These are phyloP conservation scores for Chaenogobius annularis DNA, from an alignment of 2,113 vertebrate genomes.

Conservation along the genomic window DNA sequence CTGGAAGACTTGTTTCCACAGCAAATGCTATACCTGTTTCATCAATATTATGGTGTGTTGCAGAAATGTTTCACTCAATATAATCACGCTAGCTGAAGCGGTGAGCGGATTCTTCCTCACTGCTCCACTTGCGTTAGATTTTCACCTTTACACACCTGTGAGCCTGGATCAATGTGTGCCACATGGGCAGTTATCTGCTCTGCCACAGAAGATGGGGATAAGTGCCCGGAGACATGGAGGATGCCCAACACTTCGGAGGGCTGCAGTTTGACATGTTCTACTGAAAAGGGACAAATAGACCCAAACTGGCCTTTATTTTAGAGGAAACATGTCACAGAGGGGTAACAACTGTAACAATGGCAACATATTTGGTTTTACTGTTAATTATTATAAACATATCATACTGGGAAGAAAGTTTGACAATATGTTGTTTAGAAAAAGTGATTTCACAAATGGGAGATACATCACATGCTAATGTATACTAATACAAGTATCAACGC, in stretches of 20 bases:
- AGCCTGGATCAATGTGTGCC: conserved; percentile 12
- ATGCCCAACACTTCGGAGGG: conserved; percentile 12
- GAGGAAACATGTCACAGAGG: background rate
- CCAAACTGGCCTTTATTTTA: background rate
- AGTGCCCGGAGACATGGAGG: conserved; percentile 13
- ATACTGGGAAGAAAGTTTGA: background rate
- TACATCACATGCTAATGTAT: no score
- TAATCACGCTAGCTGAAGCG: conserved; percentile 8
- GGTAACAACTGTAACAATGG: background rate
- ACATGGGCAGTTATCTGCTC: background rate
- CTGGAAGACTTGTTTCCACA: background rate
- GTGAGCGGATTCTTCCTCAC: background rate
- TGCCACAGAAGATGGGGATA: background rate
- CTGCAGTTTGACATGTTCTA: conserved; percentile 14
- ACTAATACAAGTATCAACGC: no score
- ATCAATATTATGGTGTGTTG: background rate
- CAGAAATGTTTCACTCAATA: conserved; percentile 9
- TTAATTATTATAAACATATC: background rate
- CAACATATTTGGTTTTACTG: background rate
- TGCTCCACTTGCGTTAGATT: conserved; percentile 10
- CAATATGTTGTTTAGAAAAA: background rate
- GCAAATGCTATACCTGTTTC: background rate
- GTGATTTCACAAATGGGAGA: background rate
- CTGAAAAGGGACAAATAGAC: background rate
- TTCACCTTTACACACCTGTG: conserved; percentile 22